Evolutionary conservation across 2,888 invertebrate genomes (phyloP).

Genomic region (Lymantria monacha): DNA sequence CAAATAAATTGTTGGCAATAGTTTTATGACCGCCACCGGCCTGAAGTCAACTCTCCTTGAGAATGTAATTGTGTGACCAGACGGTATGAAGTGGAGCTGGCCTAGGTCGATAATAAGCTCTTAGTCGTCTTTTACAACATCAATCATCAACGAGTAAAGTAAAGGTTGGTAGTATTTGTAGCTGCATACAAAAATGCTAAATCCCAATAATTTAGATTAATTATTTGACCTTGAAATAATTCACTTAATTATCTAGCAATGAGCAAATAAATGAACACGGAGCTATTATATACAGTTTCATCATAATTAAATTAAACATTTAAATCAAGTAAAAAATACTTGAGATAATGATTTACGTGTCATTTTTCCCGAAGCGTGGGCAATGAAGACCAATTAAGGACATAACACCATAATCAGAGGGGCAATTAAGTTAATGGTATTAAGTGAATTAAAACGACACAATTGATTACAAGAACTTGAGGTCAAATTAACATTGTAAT

Average conservation of each 20-base stretch:
- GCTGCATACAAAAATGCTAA: too few species aligned
- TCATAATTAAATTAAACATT: slow-evolving; percentile 9
- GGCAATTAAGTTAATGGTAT: slow-evolving; percentile 68
- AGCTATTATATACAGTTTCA: slow-evolving; percentile 4
- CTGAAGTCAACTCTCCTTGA: too few species aligned
- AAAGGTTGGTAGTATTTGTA: too few species aligned
- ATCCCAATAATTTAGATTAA: too few species aligned
- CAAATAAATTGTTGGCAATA: too few species aligned
- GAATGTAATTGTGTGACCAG: too few species aligned
- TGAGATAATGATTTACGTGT: slow-evolving; percentile 25
- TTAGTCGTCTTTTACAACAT: too few species aligned
- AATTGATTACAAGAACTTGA: slow-evolving; percentile 68
- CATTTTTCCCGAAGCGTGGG: slow-evolving; percentile 25
- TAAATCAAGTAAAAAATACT: slow-evolving; percentile 18
- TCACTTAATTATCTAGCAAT: not conserved
- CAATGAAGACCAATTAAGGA: slow-evolving; percentile 59
- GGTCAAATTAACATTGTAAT: slow-evolving; percentile 59
- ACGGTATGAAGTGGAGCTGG: too few species aligned
- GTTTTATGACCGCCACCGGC: too few species aligned
- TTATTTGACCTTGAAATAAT: not conserved
- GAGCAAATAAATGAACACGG: slow-evolving; percentile 1
- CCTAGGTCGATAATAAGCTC: too few species aligned
- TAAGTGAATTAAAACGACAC: slow-evolving; percentile 65
- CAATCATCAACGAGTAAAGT: too few species aligned
- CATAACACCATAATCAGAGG: slow-evolving; percentile 67